Percentiles rank a stretch among this genome's conserved stretches.
phyloP scores from a whole-genome alignment of 2,888 invertebrate genomes.

The Malacosoma neustria region DNA sequence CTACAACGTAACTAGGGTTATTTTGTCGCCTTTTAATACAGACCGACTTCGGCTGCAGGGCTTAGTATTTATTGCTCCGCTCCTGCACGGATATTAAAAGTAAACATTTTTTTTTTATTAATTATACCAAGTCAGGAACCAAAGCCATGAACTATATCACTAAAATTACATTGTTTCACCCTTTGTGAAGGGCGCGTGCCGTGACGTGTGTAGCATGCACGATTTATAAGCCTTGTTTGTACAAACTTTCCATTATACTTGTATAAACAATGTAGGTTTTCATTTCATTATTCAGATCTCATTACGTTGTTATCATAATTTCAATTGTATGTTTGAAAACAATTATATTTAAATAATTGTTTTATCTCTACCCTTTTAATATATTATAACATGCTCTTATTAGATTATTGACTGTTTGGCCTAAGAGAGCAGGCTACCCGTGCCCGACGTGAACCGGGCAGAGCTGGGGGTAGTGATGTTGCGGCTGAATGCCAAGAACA shows the following conservation, averaged over 20 bases:
- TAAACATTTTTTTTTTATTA: too few relatives aligned
- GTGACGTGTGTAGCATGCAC: conserved; percentile 15
- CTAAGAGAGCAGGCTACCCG: too few relatives aligned
- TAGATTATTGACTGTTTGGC: too few relatives aligned
- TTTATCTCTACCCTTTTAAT: not conserved
- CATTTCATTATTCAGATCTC: conserved; percentile 32
- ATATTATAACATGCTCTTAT: not conserved
- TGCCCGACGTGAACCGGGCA: too few relatives aligned
- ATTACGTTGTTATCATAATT: conserved; percentile 13
- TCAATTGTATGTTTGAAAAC: not conserved
- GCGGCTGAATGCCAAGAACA: too few relatives aligned
- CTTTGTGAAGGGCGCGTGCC: conserved; percentile 23
- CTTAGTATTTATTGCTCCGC: too few relatives aligned
- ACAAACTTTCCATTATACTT: conserved; percentile 10
- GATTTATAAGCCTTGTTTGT: conserved; percentile 31
- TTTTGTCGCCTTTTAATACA: too few relatives aligned
- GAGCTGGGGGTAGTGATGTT: too few relatives aligned
- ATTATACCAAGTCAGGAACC: conserved; percentile 6
- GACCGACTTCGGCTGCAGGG: too few relatives aligned
- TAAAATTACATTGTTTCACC: conserved; percentile 36
- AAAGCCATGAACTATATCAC: conserved; percentile 21
- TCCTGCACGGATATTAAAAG: too few relatives aligned
- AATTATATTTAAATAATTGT: not conserved
- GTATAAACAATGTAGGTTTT: conserved; percentile 38
- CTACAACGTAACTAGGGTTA: too few relatives aligned